A percentile compares a stretch with the other conserved stretches of the same genome.
These are phyloP conservation scores for Gymnocephalus cernua DNA, from an alignment of 2,113 vertebrate genomes.

Conservation along the genomic window DNA sequence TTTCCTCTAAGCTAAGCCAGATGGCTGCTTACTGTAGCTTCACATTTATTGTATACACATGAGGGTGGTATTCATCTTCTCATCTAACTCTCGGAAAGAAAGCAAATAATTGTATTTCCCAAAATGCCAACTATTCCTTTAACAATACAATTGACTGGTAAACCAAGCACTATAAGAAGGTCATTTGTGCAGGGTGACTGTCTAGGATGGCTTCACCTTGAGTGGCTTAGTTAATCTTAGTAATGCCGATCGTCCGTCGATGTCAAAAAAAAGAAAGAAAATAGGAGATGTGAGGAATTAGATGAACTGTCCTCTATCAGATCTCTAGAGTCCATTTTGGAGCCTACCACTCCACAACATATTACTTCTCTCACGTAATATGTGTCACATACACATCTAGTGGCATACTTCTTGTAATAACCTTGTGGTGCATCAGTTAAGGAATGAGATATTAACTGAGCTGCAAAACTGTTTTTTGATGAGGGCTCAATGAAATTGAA, in stretches of 20 bases:
- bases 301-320: conserved; percentile 20
- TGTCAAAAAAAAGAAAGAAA: not conserved
- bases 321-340: conserved; percentile 30
- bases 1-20: not conserved
- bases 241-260: not conserved
- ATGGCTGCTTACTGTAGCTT: not conserved
- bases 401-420: conserved; percentile 40
- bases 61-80: not conserved
- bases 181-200: conserved; percentile 4
- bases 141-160: conserved; percentile 5
- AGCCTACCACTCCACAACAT: conserved; percentile 26
- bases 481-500: conserved; percentile 40
- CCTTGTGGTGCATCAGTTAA: conserved; percentile 35
- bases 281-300: conserved; percentile 23
- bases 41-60: not conserved
- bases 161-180: not conserved
- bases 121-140: not conserved
- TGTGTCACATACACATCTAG: conserved; percentile 10
- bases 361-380: conserved; percentile 16
- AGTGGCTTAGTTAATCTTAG: conserved; percentile 13
- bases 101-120: not conserved
- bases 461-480: conserved; percentile 40
- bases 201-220: conserved; percentile 39
- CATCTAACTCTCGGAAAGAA: not conserved
- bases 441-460: conserved; percentile 43